Evolutionary conservation across 2,888 invertebrate species (phyloP), one percentile per base, ranked within the genome.

Genomic region (Anticlea derivata): DNA sequence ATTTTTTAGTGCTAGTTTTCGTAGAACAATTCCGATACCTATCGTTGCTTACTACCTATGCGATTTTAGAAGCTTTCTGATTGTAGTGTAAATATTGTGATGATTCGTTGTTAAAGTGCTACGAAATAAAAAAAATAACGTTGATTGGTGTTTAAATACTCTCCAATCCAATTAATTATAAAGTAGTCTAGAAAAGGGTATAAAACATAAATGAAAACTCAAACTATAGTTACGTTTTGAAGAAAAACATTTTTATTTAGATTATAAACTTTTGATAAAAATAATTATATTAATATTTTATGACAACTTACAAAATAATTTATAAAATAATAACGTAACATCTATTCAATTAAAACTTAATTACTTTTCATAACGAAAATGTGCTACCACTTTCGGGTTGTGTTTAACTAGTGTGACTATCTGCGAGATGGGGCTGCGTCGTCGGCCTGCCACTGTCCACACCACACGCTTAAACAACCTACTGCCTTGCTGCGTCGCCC

Each of bases 221-320:
- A 81, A 78, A 78, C 74, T 50, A 71, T 55, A 56, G 55, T 63
- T 70, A 79, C 81, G 84, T 88, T 87, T 87, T 88, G 87, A 87
- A 90, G 91, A 87, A 91, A 90, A 89, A 88, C 87, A 85, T 89
- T 88, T 91, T 90, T 90, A 91, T 91, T 91, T 87, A 90, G 91
- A 90, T 91, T 91, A 91, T 91, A 91, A 91, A 91, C 91, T 91
- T 17, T 91, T 91, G 91, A 91, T 91, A 91, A 91, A 91, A 91
- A 91, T 91, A 86, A 91, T 91, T 90, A 90, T 90, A 90, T 89
- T 90, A 90, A 88, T 88, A 88, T 90, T 91, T 89, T 89, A 91
- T 90, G 90, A 88, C 88, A 86, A 89, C 89, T 89, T 91, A 91
- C 86, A 88, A 91, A 87, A 84, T 89, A 86, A 86, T 82, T 86